Evolutionary conservation across 1,140 invertebrate genomes (phyloP), one percentile per base, ranked within the genome.

Genomic region (Phymorhynchus buccinoides): DNA sequence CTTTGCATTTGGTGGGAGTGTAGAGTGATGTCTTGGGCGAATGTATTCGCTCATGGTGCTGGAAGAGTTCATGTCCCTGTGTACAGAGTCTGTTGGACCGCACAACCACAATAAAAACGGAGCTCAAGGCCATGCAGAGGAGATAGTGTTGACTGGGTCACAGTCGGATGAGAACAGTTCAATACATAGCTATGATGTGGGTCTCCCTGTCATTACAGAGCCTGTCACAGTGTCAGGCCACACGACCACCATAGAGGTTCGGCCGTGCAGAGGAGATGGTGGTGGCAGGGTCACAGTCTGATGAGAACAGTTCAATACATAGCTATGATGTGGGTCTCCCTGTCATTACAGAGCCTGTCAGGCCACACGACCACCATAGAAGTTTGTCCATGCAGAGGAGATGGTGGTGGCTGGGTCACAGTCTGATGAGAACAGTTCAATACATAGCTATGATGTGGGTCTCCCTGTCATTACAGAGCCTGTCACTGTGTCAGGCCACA

Each of bases 71-170:
- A n/a, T n/a, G n/a, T n/a, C n/a, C n/a, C n/a, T n/a, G n/a, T n/a
- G n/a, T n/a, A 94, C 93, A 97, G 97, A 98, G 97, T 92, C 94
- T 99, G 62, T 97, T 91, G 71, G 98, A 97, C 12, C 98, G 99
- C 90, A 97, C 96, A 82, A 97, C 97, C 30, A 95, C 98, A 1
- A 96, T 99, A 87, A 97, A 98, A 94, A 98, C 97, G 93, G 98
- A 96, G 91, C 99, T 99, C 95, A n/a, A n/a, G 97, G 97, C 66
- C 96, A 97, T 90, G 96, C 96, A 83, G 98, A 99, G 94, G 97
- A 99, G 92, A 95, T 98, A 88, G 97, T 99, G 2, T 98, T 97
- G 93, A 97, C 98, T 52, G 98, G 98, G 14, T 98, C 98, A 73
- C 95, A 97, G n/a, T n/a, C n/a, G n/a, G n/a, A n/a, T n/a, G n/a